Conservation (phyloP, 2,888 invertebrate species). For the Pyrrhia umbra region DNA sequence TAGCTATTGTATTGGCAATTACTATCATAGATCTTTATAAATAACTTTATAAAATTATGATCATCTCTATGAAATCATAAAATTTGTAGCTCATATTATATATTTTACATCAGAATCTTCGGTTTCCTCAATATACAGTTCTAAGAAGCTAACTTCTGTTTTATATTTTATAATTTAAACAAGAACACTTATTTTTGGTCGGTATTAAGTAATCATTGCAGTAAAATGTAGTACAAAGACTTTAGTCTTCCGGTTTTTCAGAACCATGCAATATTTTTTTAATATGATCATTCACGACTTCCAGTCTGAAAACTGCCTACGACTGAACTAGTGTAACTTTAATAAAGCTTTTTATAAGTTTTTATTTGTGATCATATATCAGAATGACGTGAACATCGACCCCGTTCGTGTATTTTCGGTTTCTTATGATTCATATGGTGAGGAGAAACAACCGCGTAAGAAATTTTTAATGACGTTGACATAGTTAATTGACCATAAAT, state of each 20-base stretch:
- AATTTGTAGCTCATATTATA: slow-evolving; percentile 1
- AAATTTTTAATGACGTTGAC: slow-evolving; percentile 58
- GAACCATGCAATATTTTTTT: slow-evolving; percentile 4
- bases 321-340: slow-evolving; percentile 33
- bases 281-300: slow-evolving; percentile 18
- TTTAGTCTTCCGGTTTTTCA: background rate
- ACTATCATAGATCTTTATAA: too few relatives aligned
- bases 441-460: slow-evolving; percentile 66
- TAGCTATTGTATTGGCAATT: too few relatives aligned
- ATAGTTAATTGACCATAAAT: slow-evolving; percentile 54
- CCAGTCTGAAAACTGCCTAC: slow-evolving; percentile 22
- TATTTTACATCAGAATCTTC: background rate
- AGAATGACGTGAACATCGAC: slow-evolving; percentile 69
- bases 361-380: slow-evolving; percentile 58
- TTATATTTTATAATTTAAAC: background rate
- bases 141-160: slow-evolving; percentile 8
- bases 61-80: slow-evolving; percentile 7
- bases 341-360: slow-evolving; percentile 64
- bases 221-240: background rate
- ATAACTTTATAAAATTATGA: background rate
- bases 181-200: background rate
- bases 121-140: slow-evolving; percentile 7
- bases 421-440: slow-evolving; percentile 70
- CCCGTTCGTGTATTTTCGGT: slow-evolving; percentile 69
- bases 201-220: background rate